These are phyloP conservation scores for Coreius guichenoti DNA, from an alignment of 2,797 vertebrate genomes.

Conservation along the genomic window DNA sequence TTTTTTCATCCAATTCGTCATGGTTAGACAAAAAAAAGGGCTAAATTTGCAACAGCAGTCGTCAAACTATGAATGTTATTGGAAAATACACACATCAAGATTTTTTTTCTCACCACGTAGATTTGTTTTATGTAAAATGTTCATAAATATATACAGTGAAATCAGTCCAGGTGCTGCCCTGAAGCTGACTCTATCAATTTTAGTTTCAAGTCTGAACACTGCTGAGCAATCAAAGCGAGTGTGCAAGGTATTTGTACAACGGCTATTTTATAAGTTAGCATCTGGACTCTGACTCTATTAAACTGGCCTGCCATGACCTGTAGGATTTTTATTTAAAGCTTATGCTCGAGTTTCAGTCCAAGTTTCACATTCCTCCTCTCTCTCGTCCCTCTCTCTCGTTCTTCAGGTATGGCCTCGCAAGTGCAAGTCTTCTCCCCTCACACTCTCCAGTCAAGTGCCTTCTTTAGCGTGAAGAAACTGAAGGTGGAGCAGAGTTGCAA, in stretches of 20 bases:
- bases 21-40: background rate
- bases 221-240: slow-evolving; percentile 30
- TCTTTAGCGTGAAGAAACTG: slow-evolving; percentile 99
- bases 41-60: background rate
- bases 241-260: slow-evolving; percentile 36
- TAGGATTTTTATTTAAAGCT: slow-evolving; percentile 79
- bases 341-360: slow-evolving; percentile 73
- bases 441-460: slow-evolving; percentile 99
- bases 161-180: slow-evolving; percentile 44
- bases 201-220: slow-evolving; percentile 33
- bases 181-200: slow-evolving; percentile 38
- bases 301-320: slow-evolving; percentile 69
- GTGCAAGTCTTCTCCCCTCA: slow-evolving; percentile 98
- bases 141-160: slow-evolving; percentile 38
- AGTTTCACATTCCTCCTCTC: slow-evolving; percentile 73
- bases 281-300: slow-evolving; percentile 47
- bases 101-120: background rate
- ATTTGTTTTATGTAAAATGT: slow-evolving; percentile 27
- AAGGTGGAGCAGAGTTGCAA: slow-evolving; percentile 96
- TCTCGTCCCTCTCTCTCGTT: slow-evolving; percentile 18
- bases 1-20: background rate
- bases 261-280: slow-evolving; percentile 52
- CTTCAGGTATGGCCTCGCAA: slow-evolving; percentile 98
- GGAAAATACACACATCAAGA: background rate
- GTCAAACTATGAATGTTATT: background rate